Evolutionary conservation across 2,888 invertebrate genomes (phyloP).

Genomic region (Lordiphosa fenestrarum): DNA sequence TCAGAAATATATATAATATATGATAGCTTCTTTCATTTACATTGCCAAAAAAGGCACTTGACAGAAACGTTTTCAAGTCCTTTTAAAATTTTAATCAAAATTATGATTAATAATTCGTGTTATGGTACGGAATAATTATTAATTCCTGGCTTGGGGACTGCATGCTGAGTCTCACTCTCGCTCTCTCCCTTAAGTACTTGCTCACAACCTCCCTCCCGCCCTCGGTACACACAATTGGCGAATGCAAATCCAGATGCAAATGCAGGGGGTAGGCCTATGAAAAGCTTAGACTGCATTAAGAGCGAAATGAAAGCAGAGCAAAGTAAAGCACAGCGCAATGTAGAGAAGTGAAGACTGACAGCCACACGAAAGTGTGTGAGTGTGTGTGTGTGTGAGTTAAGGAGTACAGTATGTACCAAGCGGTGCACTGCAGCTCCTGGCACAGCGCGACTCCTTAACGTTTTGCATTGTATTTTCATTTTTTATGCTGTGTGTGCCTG

Average conservation of each 20-base stretch:
- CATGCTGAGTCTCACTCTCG: slow-evolving; percentile 24
- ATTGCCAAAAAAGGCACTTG: too few species aligned
- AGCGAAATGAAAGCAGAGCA: slow-evolving; percentile 21
- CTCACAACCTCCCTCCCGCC: slow-evolving; percentile 17
- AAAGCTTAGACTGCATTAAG: slow-evolving; percentile 41
- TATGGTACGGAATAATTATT: slow-evolving; percentile 34
- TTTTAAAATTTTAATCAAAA: slow-evolving; percentile 12
- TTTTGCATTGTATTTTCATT: slow-evolving; percentile 57
- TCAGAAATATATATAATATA: too few species aligned
- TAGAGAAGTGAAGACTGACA: slow-evolving; percentile 46
- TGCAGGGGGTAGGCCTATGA: slow-evolving; percentile 65
- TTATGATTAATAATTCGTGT: slow-evolving; percentile 27
- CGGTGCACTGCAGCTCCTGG: slow-evolving; percentile 71
- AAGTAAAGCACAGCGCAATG: slow-evolving; percentile 7
- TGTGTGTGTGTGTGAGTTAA: slow-evolving; percentile 23
- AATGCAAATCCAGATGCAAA: slow-evolving; percentile 23
- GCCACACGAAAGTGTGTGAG: slow-evolving; percentile 29
- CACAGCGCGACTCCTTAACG: slow-evolving; percentile 62
- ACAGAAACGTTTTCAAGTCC: slow-evolving; percentile 12
- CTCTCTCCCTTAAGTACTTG: slow-evolving; percentile 14
- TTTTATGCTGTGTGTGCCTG: slow-evolving; percentile 42
- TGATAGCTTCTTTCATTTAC: too few species aligned
- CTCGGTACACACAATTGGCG: slow-evolving; percentile 10
- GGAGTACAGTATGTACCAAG: slow-evolving; percentile 78
- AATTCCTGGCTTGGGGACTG: slow-evolving; percentile 21